Evolutionary conservation across 2,888 invertebrate species (phyloP), one percentile per base, ranked within the genome.

Genomic region (Osmoderma eremita): DNA sequence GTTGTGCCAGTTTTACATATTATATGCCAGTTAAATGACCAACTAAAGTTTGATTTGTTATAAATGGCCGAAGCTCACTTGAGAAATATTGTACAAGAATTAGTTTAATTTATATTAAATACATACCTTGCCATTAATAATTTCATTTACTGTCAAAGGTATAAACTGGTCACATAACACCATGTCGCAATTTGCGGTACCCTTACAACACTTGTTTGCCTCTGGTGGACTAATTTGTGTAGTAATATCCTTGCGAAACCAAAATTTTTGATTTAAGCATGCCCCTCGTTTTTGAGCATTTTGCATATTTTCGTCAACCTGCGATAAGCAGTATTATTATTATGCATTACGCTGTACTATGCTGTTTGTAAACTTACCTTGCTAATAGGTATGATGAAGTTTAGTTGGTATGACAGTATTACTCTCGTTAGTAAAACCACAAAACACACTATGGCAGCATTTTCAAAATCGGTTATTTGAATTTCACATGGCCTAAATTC

Each of bases 401-500:
- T 95, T 69, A 99, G 87, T 75, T 95, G 91, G 84, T 97, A 99
- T 20, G 98, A 95, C 50, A 99, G 87, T 77, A 99, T 98, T 71
- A 97, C 98, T 72, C 98, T 86, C 0, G 99, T 99, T 70, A 99
- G 87, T 53, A 99, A 86, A 15, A 99, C 98, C 12, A 99, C 92
- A 82, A 99, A 99, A 80, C 97, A 97, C 17, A 97, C 97, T 77
- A 96, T 93, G 2, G 99, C 99, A 0, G 99, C 98, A 85, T 99
- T 99, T 85, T 99, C 99, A 84, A 99, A 99, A 85, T 99, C 98
- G 0, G 99, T 98, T 74, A 99, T 88, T 83, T 99, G 99, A 17
- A 96, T 94, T 84, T 97, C 97, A 81, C 98, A 98, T 45, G 99
- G 98, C 24, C 99, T 90, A 85, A 99, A 99, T 85, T 99, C 99